Conservation (phyloP, 2,113 vertebrate species). For the Lamprologus sp. region DNA sequence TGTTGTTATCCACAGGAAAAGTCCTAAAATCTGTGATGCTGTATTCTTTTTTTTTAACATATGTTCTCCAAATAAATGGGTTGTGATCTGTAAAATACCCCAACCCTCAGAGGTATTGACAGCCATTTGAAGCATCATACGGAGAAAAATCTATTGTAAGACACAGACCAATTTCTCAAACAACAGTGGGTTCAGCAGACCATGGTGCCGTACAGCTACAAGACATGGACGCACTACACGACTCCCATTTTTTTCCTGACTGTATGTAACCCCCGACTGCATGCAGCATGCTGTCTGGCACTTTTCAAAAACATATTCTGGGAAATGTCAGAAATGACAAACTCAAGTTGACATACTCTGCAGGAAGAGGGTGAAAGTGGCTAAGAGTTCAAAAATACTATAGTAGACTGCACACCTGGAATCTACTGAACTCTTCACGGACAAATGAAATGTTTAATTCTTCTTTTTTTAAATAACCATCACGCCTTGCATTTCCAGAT, state of each 20-base stretch:
- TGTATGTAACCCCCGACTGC: not conserved
- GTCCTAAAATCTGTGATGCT: not conserved
- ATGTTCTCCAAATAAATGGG: not conserved
- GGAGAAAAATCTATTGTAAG: not conserved
- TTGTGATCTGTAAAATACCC: not conserved
- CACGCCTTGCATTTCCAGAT: not conserved
- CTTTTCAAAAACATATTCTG: not conserved
- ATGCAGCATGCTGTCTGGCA: not conserved
- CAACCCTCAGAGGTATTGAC: not conserved
- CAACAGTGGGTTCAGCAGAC: not conserved
- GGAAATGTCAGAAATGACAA: constrained; percentile 30
- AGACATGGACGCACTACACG: not conserved
- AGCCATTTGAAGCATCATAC: not conserved
- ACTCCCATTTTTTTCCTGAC: not conserved
- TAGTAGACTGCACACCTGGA: not conserved
- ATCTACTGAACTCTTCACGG: not conserved
- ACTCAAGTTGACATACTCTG: not conserved
- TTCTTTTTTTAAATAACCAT: not conserved
- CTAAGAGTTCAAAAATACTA: not conserved
- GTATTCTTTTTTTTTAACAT: not conserved
- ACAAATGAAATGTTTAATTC: not conserved
- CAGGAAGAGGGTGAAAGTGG: not conserved
- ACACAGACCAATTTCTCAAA: not conserved
- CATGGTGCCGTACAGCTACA: not conserved
- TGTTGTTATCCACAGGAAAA: not conserved